Conservation (phyloP, 2,888 invertebrate species). For the Eupithecia pulchellata region DNA sequence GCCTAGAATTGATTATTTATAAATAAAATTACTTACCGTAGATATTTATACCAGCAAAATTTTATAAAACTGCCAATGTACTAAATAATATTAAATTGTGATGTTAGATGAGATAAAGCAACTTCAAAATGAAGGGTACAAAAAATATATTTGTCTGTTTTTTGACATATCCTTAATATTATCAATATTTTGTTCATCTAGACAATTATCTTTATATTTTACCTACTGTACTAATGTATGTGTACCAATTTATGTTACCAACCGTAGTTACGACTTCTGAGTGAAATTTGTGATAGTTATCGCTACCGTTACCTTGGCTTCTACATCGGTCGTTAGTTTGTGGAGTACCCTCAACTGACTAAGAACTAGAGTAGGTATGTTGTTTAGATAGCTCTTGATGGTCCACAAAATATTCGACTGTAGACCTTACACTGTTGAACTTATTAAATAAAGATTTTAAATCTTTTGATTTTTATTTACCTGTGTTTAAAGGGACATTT, state of each 20-base stretch:
- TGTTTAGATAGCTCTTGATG: background rate
- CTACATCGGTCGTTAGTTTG: conserved; percentile 19
- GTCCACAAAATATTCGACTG: background rate
- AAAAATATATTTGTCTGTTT: background rate
- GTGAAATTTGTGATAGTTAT: conserved; percentile 62
- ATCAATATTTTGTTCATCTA: background rate
- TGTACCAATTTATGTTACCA: background rate
- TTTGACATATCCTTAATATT: background rate
- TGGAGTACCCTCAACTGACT: background rate
- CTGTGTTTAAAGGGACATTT: too few species aligned
- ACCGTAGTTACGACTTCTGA: conserved; percentile 49
- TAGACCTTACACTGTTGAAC: conserved; percentile 27
- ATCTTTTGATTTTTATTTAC: conserved; percentile 21
- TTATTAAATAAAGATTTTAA: conserved; percentile 30
- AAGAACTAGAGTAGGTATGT: background rate
- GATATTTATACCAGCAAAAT: background rate
- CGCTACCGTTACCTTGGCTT: conserved; percentile 34
- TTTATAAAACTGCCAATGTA: conserved; percentile 1
- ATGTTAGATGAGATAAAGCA: background rate
- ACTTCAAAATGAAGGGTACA: background rate
- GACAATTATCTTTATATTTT: background rate
- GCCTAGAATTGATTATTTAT: background rate
- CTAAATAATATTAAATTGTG: background rate
- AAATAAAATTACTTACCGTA: background rate
- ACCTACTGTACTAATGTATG: background rate